Base-by-base conservation (phyloP, 2,888 invertebrate species). In the Cosmopolites sordidus region DNA sequence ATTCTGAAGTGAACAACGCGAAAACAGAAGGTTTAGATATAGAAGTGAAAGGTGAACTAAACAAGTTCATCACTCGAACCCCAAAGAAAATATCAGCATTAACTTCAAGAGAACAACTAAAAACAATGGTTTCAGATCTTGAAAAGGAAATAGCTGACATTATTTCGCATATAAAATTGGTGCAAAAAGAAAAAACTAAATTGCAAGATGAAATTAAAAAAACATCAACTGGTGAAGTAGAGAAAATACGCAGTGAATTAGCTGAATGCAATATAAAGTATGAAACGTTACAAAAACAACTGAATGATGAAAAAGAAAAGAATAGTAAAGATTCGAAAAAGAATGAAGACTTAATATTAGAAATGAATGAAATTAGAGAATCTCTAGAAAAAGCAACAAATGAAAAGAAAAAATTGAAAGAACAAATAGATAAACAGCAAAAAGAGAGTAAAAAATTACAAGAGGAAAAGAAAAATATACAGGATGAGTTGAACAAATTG, bases 101-200 rank as follows among this genome's bases (percentile, higher is more conserved):
- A 45, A 84, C 84, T 18, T 83, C 86, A 1, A 87, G 86, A 73
- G 69, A 84, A 43, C 85, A 86, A 72, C 74, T 92, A 65, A 89
- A 86, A 64, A 89, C 83, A 65, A 89, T 91, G 84, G 84, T 93
- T 1, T 86, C 88, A 53, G 92, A 94, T 60, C 76, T 93, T 62
- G 93, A 93, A 74, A 87, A 82, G 67, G 93, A 95, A 79, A 86
- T 92, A 60, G 84, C 86, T 83, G 82, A 84, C 73, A 75, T 83
- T 67, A 75, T 79, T 54, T 76, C 80, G 1, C 75, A 82, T 33
- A 77, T 83, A 72, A 82, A 81, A 69, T 82, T 82, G 63, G 77
- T 78, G 29, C 82, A 82, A 48, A 69, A 78, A 37, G 67, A 68
- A 37, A 74, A 73, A 46, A 74, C 76, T 18, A 74, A 78, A 60